phyloP scores from a whole-genome alignment of 2,888 invertebrate genomes.

The Hydropsyche betteni region DNA sequence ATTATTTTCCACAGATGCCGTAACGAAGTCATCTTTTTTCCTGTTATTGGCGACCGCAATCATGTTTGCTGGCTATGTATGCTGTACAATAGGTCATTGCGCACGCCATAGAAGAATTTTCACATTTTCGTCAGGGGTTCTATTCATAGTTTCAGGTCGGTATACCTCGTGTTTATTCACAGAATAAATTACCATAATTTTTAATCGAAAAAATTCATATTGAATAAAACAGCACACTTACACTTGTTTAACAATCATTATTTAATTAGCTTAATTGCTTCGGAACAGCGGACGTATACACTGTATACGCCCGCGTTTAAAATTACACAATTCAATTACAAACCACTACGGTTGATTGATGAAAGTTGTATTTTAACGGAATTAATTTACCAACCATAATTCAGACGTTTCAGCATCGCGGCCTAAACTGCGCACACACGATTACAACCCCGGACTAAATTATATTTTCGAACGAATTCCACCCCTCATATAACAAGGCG shows the following conservation, averaged over 20 bases:
- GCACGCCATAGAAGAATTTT: slow-evolving; percentile 78
- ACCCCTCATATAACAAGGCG: no score
- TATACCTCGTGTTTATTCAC: slow-evolving; percentile 31
- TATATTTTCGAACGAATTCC: no score
- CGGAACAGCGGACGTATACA: background rate
- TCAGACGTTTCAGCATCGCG: background rate
- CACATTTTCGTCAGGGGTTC: slow-evolving; percentile 86
- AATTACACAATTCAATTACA: slow-evolving; percentile 30
- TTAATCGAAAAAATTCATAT: background rate
- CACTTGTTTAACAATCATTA: background rate
- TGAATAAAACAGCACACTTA: background rate
- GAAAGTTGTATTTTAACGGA: slow-evolving; percentile 27
- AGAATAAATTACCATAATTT: background rate
- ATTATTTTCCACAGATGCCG: slow-evolving; percentile 73
- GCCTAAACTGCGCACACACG: no score
- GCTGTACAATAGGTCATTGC: slow-evolving; percentile 83
- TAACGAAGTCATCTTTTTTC: slow-evolving; percentile 85
- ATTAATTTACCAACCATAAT: slow-evolving; percentile 16
- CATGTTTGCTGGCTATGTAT: slow-evolving; percentile 80
- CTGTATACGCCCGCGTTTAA: slow-evolving; percentile 6
- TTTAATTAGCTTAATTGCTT: slow-evolving; percentile 7
- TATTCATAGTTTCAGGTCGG: slow-evolving; percentile 89
- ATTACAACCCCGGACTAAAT: no score
- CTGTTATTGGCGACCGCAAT: slow-evolving; percentile 80
- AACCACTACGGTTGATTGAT: slow-evolving; percentile 30